Percentiles rank a stretch among this genome's conserved stretches.
These are phyloP conservation scores for Tauraco erythrolophus DNA, from an alignment of 2,113 vertebrate species.

Conservation along the genomic window DNA sequence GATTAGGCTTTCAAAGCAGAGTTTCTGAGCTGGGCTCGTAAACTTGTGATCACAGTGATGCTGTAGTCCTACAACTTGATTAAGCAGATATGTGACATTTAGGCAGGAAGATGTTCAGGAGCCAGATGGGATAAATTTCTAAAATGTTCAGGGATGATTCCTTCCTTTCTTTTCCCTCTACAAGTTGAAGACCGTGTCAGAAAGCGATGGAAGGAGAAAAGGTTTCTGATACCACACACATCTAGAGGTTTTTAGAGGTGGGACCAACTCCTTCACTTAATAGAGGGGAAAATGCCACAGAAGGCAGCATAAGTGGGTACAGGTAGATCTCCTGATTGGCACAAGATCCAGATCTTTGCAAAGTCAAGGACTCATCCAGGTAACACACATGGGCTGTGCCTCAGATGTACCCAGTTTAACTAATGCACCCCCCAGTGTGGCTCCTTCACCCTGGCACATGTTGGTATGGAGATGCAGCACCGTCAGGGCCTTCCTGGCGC, in stretches of 20 bases:
- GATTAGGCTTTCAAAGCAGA: background rate
- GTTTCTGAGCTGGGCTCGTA: background rate
- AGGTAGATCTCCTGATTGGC: background rate
- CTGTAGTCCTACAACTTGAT: background rate
- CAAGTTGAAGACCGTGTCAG: background rate
- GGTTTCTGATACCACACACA: background rate
- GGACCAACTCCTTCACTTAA: background rate
- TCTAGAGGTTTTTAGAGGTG: background rate
- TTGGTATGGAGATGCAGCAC: background rate
- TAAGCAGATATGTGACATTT: background rate
- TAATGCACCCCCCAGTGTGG: accelerated
- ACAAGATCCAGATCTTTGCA: background rate
- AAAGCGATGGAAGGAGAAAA: background rate
- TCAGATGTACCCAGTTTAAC: background rate
- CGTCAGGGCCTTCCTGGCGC: background rate
- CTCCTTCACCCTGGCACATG: background rate
- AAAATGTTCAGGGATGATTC: background rate
- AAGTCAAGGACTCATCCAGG: background rate
- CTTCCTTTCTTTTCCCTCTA: background rate
- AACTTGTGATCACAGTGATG: accelerated
- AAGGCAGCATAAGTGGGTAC: background rate
- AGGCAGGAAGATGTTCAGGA: background rate
- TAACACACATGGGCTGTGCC: background rate
- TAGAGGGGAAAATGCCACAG: background rate
- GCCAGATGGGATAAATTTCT: accelerated